Evolutionary conservation across 2,797 vertebrate genomes (phyloP), one percentile per base, ranked within the genome.

Genomic region (Epinephelus awoara): DNA sequence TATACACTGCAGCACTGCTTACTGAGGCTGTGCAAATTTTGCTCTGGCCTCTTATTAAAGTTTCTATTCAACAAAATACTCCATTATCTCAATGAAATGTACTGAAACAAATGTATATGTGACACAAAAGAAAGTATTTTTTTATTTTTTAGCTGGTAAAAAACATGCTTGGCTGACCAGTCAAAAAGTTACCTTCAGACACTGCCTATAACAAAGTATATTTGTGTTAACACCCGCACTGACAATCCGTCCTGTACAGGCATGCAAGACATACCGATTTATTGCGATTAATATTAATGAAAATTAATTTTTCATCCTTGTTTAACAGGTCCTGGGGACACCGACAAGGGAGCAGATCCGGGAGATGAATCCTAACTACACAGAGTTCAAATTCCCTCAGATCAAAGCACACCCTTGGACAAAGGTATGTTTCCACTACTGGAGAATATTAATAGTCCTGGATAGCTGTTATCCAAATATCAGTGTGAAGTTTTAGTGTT

Each of bases 311-410:
- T 81, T 42, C 2, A 4, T 13, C 4, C 42, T n/a, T 54, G 9
- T 67, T 27, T 52, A 3, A 40, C 84, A 98, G 97, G 97, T 98
- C 92, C 92, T 98, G 91, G 97, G 97, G 85, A 98, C 97, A 59
- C 97, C 97, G 40, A 98, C 97, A 44, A 95, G 97, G 95, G 97
- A 98, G 93, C 97, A 98, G 93, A 98, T 98, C 84, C 93, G 97
- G 83, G 97, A 98, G 93, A 98, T 98, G 97, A 98, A 98, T 92
- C 97, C 97, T 17, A 98, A 98, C 91, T 98, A 98, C 88, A 98
- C 97, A 84, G 97, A 98, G 93, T 98, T 98, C 92, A 98, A 98
- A 91, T 98, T 98, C 84, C 97, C 97, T 78, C 97, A 98, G 95
- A 98, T 98, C 90, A 98, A 98, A 96, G 97, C 97, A 88, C 97